Evolutionary conservation across 2,888 invertebrate species (phyloP).

Genomic region (Dryomyza anilis): DNA sequence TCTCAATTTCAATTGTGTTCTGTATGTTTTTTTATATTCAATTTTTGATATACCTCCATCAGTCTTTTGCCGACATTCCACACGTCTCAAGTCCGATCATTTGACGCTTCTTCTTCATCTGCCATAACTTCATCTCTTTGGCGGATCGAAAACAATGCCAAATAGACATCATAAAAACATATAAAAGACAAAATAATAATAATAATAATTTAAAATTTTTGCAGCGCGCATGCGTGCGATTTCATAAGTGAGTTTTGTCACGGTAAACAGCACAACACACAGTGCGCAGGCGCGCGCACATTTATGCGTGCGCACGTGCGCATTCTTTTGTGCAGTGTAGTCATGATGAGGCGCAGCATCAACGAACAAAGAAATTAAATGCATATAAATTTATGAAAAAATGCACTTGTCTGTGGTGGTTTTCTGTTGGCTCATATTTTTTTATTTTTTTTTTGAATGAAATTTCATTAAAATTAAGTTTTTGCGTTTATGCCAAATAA

Average conservation of each 20-base stretch:
- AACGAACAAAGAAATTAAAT: background rate
- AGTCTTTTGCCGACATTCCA: too few species aligned
- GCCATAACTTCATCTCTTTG: conserved; percentile 1
- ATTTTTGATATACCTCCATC: too few species aligned
- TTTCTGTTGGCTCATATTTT: background rate
- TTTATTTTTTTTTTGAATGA: background rate
- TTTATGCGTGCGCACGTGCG: conserved; percentile 30
- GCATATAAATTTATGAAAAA: background rate
- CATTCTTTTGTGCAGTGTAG: background rate
- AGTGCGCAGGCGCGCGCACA: conserved; percentile 16
- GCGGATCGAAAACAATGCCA: background rate
- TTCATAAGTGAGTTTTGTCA: conserved; percentile 29
- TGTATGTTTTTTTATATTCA: too few species aligned
- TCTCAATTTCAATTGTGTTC: too few species aligned
- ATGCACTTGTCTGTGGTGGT: background rate
- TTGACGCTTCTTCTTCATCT: too few species aligned
- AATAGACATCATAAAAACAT: background rate
- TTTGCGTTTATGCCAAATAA: too few species aligned
- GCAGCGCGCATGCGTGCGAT: conserved; percentile 27
- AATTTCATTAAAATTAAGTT: too few species aligned
- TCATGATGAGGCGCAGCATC: background rate
- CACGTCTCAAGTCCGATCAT: too few species aligned
- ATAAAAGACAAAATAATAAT: background rate
- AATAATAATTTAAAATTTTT: background rate
- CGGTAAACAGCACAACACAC: too few species aligned